Base-by-base conservation (phyloP, 2,888 invertebrate species). In the Phortica okadai region DNA sequence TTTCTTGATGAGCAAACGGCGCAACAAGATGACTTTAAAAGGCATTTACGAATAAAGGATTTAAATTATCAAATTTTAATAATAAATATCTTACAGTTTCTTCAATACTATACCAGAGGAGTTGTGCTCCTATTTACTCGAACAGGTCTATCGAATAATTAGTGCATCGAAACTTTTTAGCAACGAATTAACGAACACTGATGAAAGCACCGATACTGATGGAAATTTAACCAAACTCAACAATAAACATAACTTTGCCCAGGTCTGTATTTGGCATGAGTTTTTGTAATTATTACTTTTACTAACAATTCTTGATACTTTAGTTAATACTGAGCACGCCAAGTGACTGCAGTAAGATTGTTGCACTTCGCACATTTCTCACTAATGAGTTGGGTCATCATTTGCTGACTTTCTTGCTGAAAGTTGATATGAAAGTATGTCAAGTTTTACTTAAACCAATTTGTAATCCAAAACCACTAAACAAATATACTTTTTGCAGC, bases 101-200 rank as follows among this genome's bases (percentile, higher is more conserved):
- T 84, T 90, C 21, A 89, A 89, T 77, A 87, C 88, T n/a, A 84
- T 91, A 76, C 87, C 91, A 11, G 91, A 91, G 70, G 90, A 91
- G 75, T 79, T 91, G 21, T 91, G 90, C 50, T 90, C 89, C 3
- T 91, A 89, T 82, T 80, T 91, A 66, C 79, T 91, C 77, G 89
- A 90, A 78, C 86, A 90, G 76, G 89, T 91, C 7, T 90, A 90
- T 81, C 89, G 89, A 76, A 91, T 91, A 70, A 91, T 91, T 44
- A 90, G 90, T 76, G 85, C 88, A 69, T 90, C 91, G 0, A 84
- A 90, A 74, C 84, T 87, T 44, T 88, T 86, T 8, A 80, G 82
- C 56, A 69, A 21, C 42, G 54, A 69, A 21, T 69, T 69, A 69
- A 45, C 44, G 77, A 76, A 8, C 54, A 50, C 76, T 14, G 85